Evolutionary conservation across 2,888 invertebrate species (phyloP).

Genomic region (Trichopria drosophilae): DNA sequence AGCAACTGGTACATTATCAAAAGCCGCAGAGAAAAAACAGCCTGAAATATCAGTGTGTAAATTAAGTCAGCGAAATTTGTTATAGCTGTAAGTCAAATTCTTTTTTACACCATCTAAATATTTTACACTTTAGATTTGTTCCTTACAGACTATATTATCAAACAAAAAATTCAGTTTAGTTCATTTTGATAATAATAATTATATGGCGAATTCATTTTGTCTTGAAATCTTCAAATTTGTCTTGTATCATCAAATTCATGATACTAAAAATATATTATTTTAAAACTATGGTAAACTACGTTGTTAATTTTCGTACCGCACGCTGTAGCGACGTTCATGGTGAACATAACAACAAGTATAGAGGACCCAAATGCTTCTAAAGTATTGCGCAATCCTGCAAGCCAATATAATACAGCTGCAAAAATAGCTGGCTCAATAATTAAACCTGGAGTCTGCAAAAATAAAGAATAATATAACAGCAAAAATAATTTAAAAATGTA

Average conservation of each 20-base stretch:
- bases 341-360: constrained; percentile 70
- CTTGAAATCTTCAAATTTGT: constrained; percentile 1
- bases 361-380: constrained; percentile 73
- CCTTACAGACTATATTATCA: no score
- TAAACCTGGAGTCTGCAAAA: constrained; percentile 76
- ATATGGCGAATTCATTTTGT: no score
- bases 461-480: no score
- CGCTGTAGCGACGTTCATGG: constrained; percentile 84
- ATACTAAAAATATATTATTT: not conserved
- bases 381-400: constrained; percentile 75
- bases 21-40: constrained; percentile 82
- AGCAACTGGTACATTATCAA: constrained; percentile 77
- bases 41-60: constrained; percentile 60
- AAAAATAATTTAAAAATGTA: no score
- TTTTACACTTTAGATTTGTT: no score
- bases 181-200: no score
- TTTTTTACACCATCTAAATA: no score
- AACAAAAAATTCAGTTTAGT: no score
- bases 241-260: not conserved
- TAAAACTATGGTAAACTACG: not conserved
- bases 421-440: constrained; percentile 82
- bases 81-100: no score
- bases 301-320: constrained; percentile 66
- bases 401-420: constrained; percentile 81
- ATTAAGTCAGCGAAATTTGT: no score